Conservation (phyloP, 2,888 invertebrate species). For the Entomobrya multifasciata region DNA sequence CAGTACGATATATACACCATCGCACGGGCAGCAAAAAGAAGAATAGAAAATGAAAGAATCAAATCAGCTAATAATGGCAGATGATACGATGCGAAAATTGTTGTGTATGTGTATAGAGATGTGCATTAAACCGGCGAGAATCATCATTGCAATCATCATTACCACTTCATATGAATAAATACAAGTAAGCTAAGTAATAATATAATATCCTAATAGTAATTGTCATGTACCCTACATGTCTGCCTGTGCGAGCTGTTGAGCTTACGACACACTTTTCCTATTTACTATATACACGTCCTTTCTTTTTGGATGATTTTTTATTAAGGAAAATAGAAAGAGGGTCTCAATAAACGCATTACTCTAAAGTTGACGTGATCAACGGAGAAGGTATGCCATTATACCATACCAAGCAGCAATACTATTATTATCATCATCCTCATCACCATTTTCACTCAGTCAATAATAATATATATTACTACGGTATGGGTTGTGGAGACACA, state of each 20-base stretch:
- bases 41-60: slow-evolving; percentile 52
- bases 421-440: slow-evolving; percentile 40
- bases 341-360: slow-evolving; percentile 28
- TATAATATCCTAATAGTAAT: slow-evolving; percentile 38
- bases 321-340: slow-evolving; percentile 46
- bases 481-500: background rate
- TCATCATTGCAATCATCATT: slow-evolving; percentile 24
- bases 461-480: background rate
- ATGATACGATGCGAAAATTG: slow-evolving; percentile 62
- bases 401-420: background rate
- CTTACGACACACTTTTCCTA: background rate
- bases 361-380: slow-evolving; percentile 41
- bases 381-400: slow-evolving; percentile 44
- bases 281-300: no score
- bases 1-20: background rate
- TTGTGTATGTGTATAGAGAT: slow-evolving; percentile 52
- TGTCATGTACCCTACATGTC: background rate
- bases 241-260: slow-evolving; percentile 21
- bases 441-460: background rate
- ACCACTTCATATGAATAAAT: slow-evolving; percentile 57
- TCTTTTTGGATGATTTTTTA: slow-evolving; percentile 13
- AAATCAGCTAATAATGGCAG: slow-evolving; percentile 67
- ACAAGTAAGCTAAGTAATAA: slow-evolving; percentile 44
- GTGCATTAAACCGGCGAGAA: slow-evolving; percentile 54
- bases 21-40: slow-evolving; percentile 9